phyloP scores from a whole-genome alignment of 2,113 vertebrate genomes.

The Neotoma lepida region DNA sequence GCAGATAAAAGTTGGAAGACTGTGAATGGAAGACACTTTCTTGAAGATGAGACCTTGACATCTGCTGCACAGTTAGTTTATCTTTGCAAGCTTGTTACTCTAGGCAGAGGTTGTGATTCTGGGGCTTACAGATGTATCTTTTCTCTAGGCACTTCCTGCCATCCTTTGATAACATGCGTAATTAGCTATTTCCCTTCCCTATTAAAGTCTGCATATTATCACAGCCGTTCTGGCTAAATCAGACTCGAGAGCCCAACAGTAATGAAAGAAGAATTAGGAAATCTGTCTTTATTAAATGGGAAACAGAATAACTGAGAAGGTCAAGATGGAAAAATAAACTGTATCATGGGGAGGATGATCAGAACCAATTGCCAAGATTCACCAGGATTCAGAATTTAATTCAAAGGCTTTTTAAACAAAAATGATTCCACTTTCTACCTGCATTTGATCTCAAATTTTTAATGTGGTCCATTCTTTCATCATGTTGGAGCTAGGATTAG shows the following conservation, averaged over 20 bases:
- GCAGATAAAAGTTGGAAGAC: not conserved
- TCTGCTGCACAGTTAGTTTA: not conserved
- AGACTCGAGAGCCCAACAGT: constrained; percentile 45
- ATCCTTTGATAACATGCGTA: constrained; percentile 43
- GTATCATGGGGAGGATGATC: not conserved
- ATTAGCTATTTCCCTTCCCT: constrained; percentile 57
- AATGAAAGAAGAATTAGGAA: constrained; percentile 59
- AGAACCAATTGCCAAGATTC: constrained; percentile 19
- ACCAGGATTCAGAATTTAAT: constrained; percentile 26
- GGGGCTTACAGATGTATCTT: not conserved
- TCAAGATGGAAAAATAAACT: constrained; percentile 52
- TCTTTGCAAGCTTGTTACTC: not conserved
- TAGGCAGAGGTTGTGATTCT: not conserved
- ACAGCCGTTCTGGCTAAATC: constrained; percentile 59
- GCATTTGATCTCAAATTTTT: not conserved
- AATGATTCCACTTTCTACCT: not conserved
- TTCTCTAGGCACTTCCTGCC: constrained; percentile 42
- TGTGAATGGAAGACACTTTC: not conserved
- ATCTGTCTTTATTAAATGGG: constrained; percentile 61
- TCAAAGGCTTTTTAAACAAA: not conserved
- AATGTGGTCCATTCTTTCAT: not conserved
- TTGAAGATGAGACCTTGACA: not conserved
- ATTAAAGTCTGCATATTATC: constrained; percentile 58
- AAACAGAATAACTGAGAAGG: constrained; percentile 37
- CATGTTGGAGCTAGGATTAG: not conserved